Evolutionary conservation across 2,888 invertebrate genomes (phyloP), one percentile per base, ranked within the genome.

Genomic region (Melanostoma mellinum): DNA sequence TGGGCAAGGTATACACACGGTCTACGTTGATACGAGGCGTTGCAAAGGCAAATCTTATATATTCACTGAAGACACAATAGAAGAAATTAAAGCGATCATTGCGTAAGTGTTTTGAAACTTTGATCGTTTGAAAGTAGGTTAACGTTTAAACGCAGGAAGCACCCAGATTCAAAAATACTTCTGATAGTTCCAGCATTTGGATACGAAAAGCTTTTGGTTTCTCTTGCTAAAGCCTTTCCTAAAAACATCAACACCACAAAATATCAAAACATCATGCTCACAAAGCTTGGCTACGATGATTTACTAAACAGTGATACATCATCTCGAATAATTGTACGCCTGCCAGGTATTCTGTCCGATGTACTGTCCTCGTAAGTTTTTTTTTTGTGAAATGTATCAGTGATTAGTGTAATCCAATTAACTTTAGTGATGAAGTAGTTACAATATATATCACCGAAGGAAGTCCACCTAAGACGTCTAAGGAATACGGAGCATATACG

Each of bases 171-270:
- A 1, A 52, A 35, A 48, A 4, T 84, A 38, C 60, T 44, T 40
- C 2, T 84, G 9, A 40, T 84, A 48, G 35, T 84, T 8, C 84
- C 84, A 9, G 42, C 52, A 0, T 71, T 71, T 61, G 84, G 84
- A 10, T 79, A 84, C 33, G 84, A 84, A 35, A 71, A 74, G 3
- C 40, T 84, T 10, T 50, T 84, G 3, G 30, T 67, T 0, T 10
- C 71, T 3, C 10, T 84, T 9, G 50, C 40, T 4, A 53, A 75
- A 4, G 65, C 63, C 1, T 71, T 84, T 5, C 84, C 84, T 3
- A 36, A 71, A 3, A 48, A 67, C 36, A 44, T 84, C 6, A 67
- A 40, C 35, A 69, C 67, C 4, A 74, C 53, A 10, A 67, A 48
- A 20, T 67, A 58, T 30, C 84, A 84, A 32, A 60, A 56, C 50